phyloP scores from a whole-genome alignment of 1,140 invertebrate genomes.

The Lepeophtheirus salmonis region DNA sequence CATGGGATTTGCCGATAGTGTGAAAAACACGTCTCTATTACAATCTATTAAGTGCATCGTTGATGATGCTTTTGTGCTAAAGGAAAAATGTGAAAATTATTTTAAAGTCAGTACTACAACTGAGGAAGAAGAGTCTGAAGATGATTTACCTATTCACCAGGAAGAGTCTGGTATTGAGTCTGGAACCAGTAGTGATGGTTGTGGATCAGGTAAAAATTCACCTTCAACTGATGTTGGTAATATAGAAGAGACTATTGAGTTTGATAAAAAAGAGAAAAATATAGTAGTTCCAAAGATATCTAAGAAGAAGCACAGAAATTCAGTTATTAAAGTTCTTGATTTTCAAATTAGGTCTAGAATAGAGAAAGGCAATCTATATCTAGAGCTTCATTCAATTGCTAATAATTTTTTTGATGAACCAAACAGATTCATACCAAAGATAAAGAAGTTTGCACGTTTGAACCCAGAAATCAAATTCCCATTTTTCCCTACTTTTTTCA shows the following conservation, averaged over 20 bases:
- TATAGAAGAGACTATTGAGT: not conserved
- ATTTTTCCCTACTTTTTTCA: slow-evolving; percentile 2
- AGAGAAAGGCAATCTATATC: not conserved
- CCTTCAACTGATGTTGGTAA: not conserved
- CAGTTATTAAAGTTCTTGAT: no score
- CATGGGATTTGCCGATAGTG: not conserved
- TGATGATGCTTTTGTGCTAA: not conserved
- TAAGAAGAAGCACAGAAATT: no score
- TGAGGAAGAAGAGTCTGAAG: not conserved
- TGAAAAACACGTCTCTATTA: not conserved
- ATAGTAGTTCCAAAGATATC: no score
- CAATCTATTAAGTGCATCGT: not conserved
- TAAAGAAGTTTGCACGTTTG: not conserved
- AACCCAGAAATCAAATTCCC: slow-evolving; percentile 3
- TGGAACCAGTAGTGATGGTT: not conserved
- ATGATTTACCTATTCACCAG: not conserved
- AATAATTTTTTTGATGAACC: not conserved
- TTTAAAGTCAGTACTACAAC: not conserved
- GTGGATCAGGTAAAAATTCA: not conserved
- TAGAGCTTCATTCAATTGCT: slow-evolving; percentile 1
- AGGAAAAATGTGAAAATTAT: not conserved
- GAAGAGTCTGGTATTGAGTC: not conserved
- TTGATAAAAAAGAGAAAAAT: not conserved
- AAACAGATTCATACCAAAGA: not conserved
- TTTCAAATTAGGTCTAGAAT: not conserved